phyloP scores from a whole-genome alignment of 2,888 invertebrate species.

The Rutpela maculata region DNA sequence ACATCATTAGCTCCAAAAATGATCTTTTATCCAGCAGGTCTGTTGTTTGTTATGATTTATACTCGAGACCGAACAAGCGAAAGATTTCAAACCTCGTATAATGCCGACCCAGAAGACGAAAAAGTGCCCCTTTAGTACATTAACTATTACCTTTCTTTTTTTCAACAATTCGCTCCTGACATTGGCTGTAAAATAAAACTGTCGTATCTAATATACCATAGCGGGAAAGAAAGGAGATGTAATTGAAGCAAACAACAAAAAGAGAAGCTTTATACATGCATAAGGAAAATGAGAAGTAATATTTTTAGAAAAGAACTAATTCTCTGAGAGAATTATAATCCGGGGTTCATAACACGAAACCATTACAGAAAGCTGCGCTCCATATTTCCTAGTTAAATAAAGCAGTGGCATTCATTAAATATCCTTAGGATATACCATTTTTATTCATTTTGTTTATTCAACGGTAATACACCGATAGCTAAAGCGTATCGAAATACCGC shows the following conservation, averaged over 20 bases:
- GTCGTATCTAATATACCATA: background rate
- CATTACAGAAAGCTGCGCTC: conserved; percentile 1
- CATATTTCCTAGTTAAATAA: conserved; percentile 18
- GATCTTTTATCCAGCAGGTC: conserved; percentile 7
- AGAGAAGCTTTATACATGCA: conserved; percentile 2
- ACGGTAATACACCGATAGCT: too few species aligned
- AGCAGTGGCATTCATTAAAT: background rate
- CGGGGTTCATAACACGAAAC: background rate
- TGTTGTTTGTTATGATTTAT: background rate
- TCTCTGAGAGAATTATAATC: conserved; percentile 1
- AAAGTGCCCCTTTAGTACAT: background rate
- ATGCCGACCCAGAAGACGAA: background rate
- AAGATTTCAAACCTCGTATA: background rate
- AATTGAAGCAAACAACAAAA: conserved; percentile 7
- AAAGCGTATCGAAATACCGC: too few species aligned
- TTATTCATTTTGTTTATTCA: too few species aligned
- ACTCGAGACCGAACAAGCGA: background rate
- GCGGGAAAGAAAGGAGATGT: conserved; percentile 7
- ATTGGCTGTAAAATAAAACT: conserved; percentile 4
- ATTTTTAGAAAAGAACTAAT: conserved; percentile 18
- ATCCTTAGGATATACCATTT: background rate
- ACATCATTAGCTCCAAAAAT: background rate
- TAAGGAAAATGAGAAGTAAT: conserved; percentile 13
- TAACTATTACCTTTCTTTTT: background rate
- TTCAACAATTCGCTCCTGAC: background rate